Evolutionary conservation across 2,888 invertebrate species (phyloP).

Genomic region (Ochropleura leucogaster): DNA sequence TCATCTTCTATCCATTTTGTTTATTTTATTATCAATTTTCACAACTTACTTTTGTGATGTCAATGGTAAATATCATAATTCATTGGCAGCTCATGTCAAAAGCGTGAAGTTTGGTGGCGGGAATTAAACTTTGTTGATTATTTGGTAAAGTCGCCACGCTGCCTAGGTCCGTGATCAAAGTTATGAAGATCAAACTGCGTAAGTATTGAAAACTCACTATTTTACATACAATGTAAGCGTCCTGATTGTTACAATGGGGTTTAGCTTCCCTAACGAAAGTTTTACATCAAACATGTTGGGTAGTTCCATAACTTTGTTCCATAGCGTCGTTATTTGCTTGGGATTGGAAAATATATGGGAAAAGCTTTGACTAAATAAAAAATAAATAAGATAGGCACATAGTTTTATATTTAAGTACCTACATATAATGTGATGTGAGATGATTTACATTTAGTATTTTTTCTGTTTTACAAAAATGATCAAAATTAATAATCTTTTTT

Average conservation of each 20-base stretch:
- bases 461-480: not conserved
- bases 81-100: constrained; percentile 78
- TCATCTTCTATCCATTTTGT: constrained; percentile 65
- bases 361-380: not conserved
- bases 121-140: constrained; percentile 74
- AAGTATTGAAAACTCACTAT: constrained; percentile 69
- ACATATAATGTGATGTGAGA: too few relatives aligned
- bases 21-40: constrained; percentile 62
- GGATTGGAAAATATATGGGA: not conserved
- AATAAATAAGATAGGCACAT: not conserved
- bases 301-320: constrained; percentile 1
- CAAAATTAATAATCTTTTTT: not conserved
- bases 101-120: constrained; percentile 78
- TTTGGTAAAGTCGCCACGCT: constrained; percentile 84
- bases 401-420: not conserved
- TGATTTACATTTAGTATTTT: not conserved
- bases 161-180: constrained; percentile 88
- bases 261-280: not conserved
- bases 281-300: not conserved
- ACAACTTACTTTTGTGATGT: constrained; percentile 66
- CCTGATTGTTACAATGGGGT: constrained; percentile 1
- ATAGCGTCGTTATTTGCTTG: constrained; percentile 2
- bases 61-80: constrained; percentile 67
- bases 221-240: not conserved
- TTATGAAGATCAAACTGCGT: constrained; percentile 90